Base-by-base conservation (phyloP, 2,113 vertebrate genomes). In the Rhinoderma darwinii region DNA sequence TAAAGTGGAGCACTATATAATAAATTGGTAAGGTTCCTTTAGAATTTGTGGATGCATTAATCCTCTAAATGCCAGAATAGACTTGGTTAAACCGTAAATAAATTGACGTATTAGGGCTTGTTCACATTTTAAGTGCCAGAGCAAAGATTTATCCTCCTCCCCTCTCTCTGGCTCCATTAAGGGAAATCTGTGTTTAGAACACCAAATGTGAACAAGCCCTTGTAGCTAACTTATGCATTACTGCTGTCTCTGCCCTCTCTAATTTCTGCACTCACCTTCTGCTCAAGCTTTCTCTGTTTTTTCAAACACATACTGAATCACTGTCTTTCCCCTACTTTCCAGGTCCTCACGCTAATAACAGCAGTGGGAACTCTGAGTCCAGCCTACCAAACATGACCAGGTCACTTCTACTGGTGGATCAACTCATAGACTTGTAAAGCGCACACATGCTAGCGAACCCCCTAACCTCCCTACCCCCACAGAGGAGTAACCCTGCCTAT, bases 341-440 rank as follows among this genome's bases (percentile, higher is more conserved):
- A 99, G 97, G 97, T 99, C 97, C 97, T 96, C 97, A 99, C 95
- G 96, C 97, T 94, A 97, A 96, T 96, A 98, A 96, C 97, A 99
- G 96, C 98, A 98, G 97, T 97, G 97, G 97, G 96, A 98, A 97
- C 95, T 97, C 98, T 96, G 98, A 99, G 94, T 96, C 97, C 96
- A 98, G 96, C 96, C 96, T 99, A 95, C 97, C 98, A 95, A 98
- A 95, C 96, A 95, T 99, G 97, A 96, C 97, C 94, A 97, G 97
- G 95, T 98, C 98, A 95, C 96, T 99, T 90, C 97, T 99, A 95
- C 96, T 99, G 96, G 98, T 99, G 97, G 98, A 99, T 96, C 98
- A 99, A 96, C 98, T 99, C 94, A 99, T 99, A 96, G 98, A 99
- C 96, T 97, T 99, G 95, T 99, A 99, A 96, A 95, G 90, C 95